Percentiles rank a stretch among this genome's conserved stretches.
phyloP scores from a whole-genome alignment of 1,140 invertebrate species.

The Platorchestia sp. region DNA sequence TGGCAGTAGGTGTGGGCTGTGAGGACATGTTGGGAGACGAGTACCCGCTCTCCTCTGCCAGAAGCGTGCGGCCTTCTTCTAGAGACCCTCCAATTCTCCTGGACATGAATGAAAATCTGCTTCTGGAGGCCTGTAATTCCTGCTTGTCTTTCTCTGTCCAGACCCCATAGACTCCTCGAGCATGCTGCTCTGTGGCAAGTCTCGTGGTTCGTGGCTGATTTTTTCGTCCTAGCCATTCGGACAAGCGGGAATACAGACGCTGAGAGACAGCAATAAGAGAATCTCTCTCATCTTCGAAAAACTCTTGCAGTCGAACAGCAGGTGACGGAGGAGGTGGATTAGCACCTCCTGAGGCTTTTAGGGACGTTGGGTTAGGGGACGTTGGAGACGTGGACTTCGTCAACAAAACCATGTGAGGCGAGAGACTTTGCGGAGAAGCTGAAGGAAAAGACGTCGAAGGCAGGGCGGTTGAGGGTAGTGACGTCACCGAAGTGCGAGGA shows the following conservation, averaged over 20 bases:
- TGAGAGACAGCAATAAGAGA: conserved; percentile 51
- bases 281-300: conserved; percentile 46
- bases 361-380: conserved; percentile 17
- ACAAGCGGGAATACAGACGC: conserved; percentile 62
- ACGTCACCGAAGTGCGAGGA: conserved; percentile 1
- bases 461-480: neutral
- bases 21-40: conserved; percentile 67
- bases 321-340: conserved; percentile 39
- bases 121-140: conserved; percentile 62
- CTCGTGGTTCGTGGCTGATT: conserved; percentile 59
- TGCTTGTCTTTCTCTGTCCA: conserved; percentile 59
- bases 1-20: conserved; percentile 65
- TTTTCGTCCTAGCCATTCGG: conserved; percentile 64
- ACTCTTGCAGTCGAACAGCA: conserved; percentile 27
- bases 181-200: conserved; percentile 62
- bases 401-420: neutral
- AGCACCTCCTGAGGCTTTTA: neutral
- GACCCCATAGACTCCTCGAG: conserved; percentile 62
- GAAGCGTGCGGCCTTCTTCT: conserved; percentile 65
- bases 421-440: neutral
- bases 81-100: conserved; percentile 62
- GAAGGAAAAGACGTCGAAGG: conserved; percentile 9
- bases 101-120: conserved; percentile 62
- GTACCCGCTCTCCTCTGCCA: conserved; percentile 66
- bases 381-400: neutral